Evolutionary conservation across 2,797 vertebrate genomes (phyloP), one percentile per base, ranked within the genome.

Genomic region (Ibycter americanus): DNA sequence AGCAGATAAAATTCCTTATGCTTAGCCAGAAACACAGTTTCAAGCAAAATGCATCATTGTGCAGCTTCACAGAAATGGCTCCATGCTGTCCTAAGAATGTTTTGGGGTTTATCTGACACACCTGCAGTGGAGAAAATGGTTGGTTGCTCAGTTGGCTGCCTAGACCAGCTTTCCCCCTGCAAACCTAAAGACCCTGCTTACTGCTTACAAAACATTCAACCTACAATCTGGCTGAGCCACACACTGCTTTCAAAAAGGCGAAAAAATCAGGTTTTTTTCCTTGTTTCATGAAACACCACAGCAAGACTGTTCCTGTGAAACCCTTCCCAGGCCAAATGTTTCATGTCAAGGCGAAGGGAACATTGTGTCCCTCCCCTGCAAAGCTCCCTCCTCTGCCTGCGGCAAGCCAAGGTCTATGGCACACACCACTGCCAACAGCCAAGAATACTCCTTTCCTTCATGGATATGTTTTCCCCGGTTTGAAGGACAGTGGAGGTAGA

Each of bases 361-460:
- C 95, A 90, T 58, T 34, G 61, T 8, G 95, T 96, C 93, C 95
- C 90, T 95, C 85, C 90, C 22, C 54, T 94, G 68, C 83, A 92
- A 68, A 89, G 38, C 66, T 94, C 80, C 80, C 90, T 82, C 68
- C 70, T 44, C 91, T 83, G 91, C 82, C 94, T 94, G 84, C 42
- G 1, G 84, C 76, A 26, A 92, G 82, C 96, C 96, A 97, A 97
- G 96, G 96, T 95, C 96, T 96, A 27, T 96, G 96, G 95, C 90
- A 80, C 91, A 90, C 74, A 29, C 89, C 91, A 71, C 5, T 96
- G 96, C 96, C 96, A 97, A 47, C 92, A 88, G 83, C 91, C 87
- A 78, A 71, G 78, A 85, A 91, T 89, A 68, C 87, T 97, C 94
- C 84, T 96, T 92, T 87, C 82, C 79, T 93, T 89, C 3, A 0